Conservation (phyloP, 2,888 invertebrate genomes). For the Leptinotarsa juncta region DNA sequence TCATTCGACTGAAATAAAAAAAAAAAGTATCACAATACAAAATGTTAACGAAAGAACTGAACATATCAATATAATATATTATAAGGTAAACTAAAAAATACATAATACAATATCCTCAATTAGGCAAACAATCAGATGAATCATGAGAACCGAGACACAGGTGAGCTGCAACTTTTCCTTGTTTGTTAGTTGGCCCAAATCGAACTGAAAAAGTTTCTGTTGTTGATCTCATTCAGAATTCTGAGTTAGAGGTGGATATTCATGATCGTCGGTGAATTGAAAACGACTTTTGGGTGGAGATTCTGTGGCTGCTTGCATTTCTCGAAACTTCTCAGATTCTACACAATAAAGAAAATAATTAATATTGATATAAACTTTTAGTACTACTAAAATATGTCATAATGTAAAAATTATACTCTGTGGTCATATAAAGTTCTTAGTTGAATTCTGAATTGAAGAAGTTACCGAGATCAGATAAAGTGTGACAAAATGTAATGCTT, state of each 20-base stretch:
- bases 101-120: constrained; percentile 57
- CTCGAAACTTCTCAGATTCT: constrained; percentile 81
- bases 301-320: constrained; percentile 80
- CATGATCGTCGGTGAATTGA: constrained; percentile 83
- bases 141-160: constrained; percentile 59
- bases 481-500: no score
- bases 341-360: constrained; percentile 41
- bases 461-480: no score
- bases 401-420: not conserved
- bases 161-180: constrained; percentile 54
- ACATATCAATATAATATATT: not conserved
- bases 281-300: constrained; percentile 77
- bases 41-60: not conserved
- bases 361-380: not conserved
- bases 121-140: constrained; percentile 60
- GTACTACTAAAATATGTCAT: not conserved
- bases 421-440: no score
- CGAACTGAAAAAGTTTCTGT: constrained; percentile 28
- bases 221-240: constrained; percentile 67
- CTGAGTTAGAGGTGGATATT: constrained; percentile 85
- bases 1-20: not conserved
- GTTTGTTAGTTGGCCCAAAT: constrained; percentile 32
- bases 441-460: no score
- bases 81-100: not conserved
- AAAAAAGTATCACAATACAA: constrained; percentile 12